Base-by-base conservation (phyloP, 2,113 vertebrate species). In the Guaruba guarouba region DNA sequence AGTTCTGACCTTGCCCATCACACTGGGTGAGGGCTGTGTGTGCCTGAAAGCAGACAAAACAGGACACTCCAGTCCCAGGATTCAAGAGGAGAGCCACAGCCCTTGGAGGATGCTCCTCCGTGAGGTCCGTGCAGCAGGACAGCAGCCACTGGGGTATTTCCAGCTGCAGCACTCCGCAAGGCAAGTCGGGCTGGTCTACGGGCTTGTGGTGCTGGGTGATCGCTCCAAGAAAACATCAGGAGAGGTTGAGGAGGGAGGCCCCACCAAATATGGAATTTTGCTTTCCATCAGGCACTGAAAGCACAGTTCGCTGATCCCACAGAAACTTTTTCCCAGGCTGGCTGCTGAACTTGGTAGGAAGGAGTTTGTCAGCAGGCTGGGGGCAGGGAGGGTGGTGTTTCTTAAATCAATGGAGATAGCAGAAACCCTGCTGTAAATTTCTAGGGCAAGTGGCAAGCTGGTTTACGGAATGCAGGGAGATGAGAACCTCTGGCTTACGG, bases 401-500 rank as follows among this genome's bases (percentile, higher is more conserved):
- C 57, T 66, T 70, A 93, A 78, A 95, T 97, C 96, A 93, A 59
- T 96, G 91, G 88, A 93, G 81, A 29, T 67, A 93, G 96, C 96
- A 92, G 92, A 97, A 97, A 95, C 95, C 95, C 94, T 90, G 95
- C 96, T 96, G 97, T 98, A 97, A 98, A 98, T 98, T 97, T 97
- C 96, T 96, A 94, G 98, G 97, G 97, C 97, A 97, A 96, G 98
- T 97, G 98, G 99, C 98, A 98, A 98, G 98, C 98, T 98, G 98
- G 98, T 98, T 99, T 99, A 99, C 98, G 98, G 99, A 99, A 99
- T 97, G 97, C 97, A 89, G 97, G 97, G 98, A 98, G 97, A 98
- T 98, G 98, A 98, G 99, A 98, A 98, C 98, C 97, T 98, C 97
- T 97, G 97, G 98, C 98, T 99, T 99, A 99, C 98, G 98, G 99